These are phyloP conservation scores for Campoletis sonorensis DNA, from an alignment of 1,140 invertebrate genomes.

Conservation along the genomic window DNA sequence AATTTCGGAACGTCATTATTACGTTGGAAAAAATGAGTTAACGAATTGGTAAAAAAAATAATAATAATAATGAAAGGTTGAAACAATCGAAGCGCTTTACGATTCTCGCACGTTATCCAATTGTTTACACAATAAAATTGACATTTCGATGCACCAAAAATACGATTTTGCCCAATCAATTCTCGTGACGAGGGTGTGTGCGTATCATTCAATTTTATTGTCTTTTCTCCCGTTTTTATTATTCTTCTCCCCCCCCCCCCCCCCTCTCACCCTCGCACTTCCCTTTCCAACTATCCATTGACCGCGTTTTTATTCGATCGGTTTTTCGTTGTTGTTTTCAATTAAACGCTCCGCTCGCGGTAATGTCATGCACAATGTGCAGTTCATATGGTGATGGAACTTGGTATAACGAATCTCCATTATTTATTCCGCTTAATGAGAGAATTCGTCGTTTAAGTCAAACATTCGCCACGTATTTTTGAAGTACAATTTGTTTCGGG, in stretches of 20 bases:
- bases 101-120: background rate
- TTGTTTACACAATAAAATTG: background rate
- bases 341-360: constrained; percentile 3
- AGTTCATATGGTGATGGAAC: background rate
- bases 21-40: background rate
- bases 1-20: background rate
- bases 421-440: no score
- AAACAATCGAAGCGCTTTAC: background rate
- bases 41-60: background rate
- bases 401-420: background rate
- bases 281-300: no score
- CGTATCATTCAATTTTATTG: background rate
- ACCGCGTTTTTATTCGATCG: background rate
- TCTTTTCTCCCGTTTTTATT: background rate
- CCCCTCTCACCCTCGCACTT: background rate
- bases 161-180: constrained; percentile 8
- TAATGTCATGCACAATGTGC: background rate
- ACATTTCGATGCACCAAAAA: background rate
- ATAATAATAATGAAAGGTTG: background rate
- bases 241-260: background rate
- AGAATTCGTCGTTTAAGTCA: no score
- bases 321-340: background rate
- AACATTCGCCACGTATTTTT: no score
- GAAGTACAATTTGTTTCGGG: no score
- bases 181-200: background rate